phyloP scores from a whole-genome alignment of 2,888 invertebrate species.

The Acrocyrtus sp. region DNA sequence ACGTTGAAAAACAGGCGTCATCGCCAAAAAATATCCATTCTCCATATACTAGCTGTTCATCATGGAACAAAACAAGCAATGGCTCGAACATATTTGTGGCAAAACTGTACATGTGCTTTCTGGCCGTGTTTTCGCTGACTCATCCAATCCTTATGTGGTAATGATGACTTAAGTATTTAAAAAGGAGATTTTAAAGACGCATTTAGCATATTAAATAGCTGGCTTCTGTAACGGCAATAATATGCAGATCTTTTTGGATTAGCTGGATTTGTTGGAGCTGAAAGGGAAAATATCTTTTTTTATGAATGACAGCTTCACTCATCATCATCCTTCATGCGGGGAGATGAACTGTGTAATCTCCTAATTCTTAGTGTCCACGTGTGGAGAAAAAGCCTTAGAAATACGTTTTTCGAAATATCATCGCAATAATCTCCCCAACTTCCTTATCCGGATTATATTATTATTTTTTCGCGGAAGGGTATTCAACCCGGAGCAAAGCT shows the following conservation, averaged over 20 bases:
- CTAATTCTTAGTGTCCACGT: not conserved
- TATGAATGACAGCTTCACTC: not conserved
- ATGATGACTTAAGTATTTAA: slow-evolving; percentile 9
- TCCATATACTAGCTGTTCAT: slow-evolving; percentile 13
- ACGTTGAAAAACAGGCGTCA: not conserved
- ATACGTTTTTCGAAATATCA: no score
- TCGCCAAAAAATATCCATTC: not conserved
- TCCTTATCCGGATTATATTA: not conserved
- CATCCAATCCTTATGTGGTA: slow-evolving; percentile 33
- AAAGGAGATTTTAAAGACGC: slow-evolving; percentile 8
- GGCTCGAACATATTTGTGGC: no score
- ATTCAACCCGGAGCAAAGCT: not conserved
- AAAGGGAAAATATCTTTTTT: slow-evolving; percentile 1
- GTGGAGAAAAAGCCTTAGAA: not conserved
- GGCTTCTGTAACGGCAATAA: not conserved
- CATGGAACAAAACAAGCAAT: no score
- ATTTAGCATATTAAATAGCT: slow-evolving; percentile 24
- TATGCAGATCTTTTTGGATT: slow-evolving; percentile 1
- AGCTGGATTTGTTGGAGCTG: slow-evolving; percentile 20
- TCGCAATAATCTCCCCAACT: no score
- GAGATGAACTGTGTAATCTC: not conserved
- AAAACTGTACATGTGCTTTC: no score
- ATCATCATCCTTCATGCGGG: not conserved
- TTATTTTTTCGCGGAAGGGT: no score
- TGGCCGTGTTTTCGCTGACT: no score